Percentiles rank a stretch among this genome's conserved stretches.
These are phyloP conservation scores for Nyctibius bracteatus DNA, from an alignment of 2,113 vertebrate genomes.

Conservation along the genomic window DNA sequence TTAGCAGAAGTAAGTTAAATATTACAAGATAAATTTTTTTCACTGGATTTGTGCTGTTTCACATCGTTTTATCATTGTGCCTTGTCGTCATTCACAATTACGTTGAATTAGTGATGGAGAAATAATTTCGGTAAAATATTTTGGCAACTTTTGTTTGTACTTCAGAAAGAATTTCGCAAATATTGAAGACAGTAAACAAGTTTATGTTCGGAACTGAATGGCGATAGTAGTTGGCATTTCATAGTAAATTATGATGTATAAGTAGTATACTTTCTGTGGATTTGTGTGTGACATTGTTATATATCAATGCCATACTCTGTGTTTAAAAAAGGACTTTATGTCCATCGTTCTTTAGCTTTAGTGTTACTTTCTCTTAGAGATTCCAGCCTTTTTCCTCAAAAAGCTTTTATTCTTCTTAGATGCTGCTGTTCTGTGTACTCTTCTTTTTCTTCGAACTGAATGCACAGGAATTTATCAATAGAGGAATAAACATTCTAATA, in stretches of 20 bases:
- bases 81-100: neutral
- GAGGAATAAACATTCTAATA: neutral
- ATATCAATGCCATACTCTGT: neutral
- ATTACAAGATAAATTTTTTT: neutral
- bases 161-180: neutral
- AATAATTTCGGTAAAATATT: neutral
- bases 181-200: neutral
- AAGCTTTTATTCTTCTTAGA: neutral
- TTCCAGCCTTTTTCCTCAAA: neutral
- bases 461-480: neutral
- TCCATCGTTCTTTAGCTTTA: neutral
- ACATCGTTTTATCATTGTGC: neutral
- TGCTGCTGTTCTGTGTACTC: neutral
- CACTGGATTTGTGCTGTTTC: neutral
- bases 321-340: neutral
- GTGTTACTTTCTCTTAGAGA: neutral
- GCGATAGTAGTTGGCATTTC: neutral
- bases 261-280: neutral
- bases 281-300: neutral
- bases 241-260: neutral
- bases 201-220: neutral
- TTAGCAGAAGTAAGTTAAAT: neutral
- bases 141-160: neutral
- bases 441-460: neutral
- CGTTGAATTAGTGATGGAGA: neutral